Evolutionary conservation across 2,888 invertebrate genomes (phyloP).

Genomic region (Diplazon laetatorius): DNA sequence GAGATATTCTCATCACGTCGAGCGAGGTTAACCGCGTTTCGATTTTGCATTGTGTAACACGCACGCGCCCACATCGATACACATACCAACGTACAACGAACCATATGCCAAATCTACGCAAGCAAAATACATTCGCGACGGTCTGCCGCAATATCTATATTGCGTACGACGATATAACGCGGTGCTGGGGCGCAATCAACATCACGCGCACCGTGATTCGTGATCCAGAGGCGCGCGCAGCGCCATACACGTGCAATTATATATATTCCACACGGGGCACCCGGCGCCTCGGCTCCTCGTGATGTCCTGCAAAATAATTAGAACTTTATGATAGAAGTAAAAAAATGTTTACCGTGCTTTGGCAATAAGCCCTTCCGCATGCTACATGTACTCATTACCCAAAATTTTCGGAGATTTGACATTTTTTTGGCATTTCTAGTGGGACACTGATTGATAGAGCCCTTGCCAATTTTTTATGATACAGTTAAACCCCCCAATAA

Average conservation of each 20-base stretch:
- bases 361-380: too few relatives aligned
- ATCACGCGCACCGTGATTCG: not conserved
- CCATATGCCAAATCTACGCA: not conserved
- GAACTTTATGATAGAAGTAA: not conserved
- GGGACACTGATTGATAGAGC: too few relatives aligned
- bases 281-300: not conserved
- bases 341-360: too few relatives aligned
- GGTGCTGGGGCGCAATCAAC: conserved; percentile 33
- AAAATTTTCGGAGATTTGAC: too few relatives aligned
- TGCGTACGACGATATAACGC: not conserved
- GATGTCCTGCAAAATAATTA: too few relatives aligned
- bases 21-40: conserved; percentile 18
- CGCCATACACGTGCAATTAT: not conserved
- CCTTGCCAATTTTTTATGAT: too few relatives aligned
- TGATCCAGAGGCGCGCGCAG: too few relatives aligned
- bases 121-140: not conserved
- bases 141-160: conserved; percentile 6
- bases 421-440: too few relatives aligned
- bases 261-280: not conserved
- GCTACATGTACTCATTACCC: too few relatives aligned
- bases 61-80: conserved; percentile 24
- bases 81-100: conserved; percentile 4
- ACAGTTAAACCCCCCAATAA: too few relatives aligned
- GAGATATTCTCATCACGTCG: conserved; percentile 39
- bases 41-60: conserved; percentile 29